phyloP scores from a whole-genome alignment of 2,888 invertebrate genomes.

The Melipona beecheii region DNA sequence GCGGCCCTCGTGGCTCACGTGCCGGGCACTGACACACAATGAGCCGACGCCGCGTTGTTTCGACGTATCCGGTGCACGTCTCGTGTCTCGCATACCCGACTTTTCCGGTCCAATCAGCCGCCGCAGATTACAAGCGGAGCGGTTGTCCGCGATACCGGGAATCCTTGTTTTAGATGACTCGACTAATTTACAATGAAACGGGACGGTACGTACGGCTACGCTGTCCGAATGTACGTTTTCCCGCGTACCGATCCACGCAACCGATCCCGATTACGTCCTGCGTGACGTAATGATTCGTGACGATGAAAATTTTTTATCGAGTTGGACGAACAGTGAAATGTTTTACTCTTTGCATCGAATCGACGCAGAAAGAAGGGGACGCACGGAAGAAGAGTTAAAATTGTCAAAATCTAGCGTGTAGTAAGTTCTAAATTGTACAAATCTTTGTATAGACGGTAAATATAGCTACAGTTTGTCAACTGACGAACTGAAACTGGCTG shows the following conservation, averaged over 20 bases:
- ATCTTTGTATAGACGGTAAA: too few species aligned
- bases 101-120: conserved; percentile 53
- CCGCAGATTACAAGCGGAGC: conserved; percentile 53
- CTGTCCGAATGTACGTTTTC: conserved; percentile 8
- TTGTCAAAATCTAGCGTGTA: too few species aligned
- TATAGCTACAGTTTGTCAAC: too few species aligned
- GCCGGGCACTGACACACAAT: conserved; percentile 57
- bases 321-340: too few species aligned
- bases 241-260: neutral
- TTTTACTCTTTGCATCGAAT: too few species aligned
- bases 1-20: conserved; percentile 19
- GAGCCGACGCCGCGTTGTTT: conserved; percentile 41
- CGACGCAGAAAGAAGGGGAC: too few species aligned
- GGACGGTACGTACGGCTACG: conserved; percentile 6
- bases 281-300: too few species aligned
- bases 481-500: too few species aligned
- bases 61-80: conserved; percentile 59
- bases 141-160: conserved; percentile 34
- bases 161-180: conserved; percentile 40
- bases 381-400: too few species aligned
- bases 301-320: too few species aligned
- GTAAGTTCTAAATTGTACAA: too few species aligned
- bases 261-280: too few species aligned
- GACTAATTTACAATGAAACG: conserved; percentile 42
- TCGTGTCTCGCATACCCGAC: conserved; percentile 34